Evolutionary conservation across 2,113 vertebrate species (phyloP).

Genomic region (Macquaria australasica): DNA sequence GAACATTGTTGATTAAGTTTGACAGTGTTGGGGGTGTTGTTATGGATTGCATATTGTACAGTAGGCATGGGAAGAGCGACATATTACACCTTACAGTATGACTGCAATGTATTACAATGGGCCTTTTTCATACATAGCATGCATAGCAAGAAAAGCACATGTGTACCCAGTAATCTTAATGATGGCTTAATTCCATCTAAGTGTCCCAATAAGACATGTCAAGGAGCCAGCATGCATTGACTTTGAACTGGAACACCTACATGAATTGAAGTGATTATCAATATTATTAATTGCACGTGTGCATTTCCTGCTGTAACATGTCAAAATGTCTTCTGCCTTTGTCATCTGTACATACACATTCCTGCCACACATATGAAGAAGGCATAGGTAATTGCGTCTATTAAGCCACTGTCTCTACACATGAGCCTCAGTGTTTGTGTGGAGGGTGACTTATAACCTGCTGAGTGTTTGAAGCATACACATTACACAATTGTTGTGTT

Average conservation of each 20-base stretch:
- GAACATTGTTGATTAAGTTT: too few relatives aligned
- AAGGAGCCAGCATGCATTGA: neutral
- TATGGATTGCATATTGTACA: neutral
- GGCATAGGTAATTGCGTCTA: neutral
- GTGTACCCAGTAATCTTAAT: neutral
- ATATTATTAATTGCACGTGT: neutral
- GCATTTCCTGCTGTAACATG: neutral
- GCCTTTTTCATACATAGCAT: neutral
- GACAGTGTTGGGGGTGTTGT: too few relatives aligned
- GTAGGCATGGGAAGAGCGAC: neutral
- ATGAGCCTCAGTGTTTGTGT: neutral
- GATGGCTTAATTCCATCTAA: neutral
- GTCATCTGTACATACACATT: too few relatives aligned
- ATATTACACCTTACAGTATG: neutral
- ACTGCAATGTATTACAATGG: neutral
- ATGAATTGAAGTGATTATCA: neutral
- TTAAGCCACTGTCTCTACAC: neutral
- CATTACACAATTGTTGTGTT: neutral
- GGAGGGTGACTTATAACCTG: neutral
- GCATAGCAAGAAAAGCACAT: neutral
- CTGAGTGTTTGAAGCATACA: neutral
- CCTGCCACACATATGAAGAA: neutral
- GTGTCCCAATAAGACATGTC: neutral
- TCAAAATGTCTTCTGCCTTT: neutral
- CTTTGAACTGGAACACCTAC: neutral